Evolutionary conservation across 2,113 vertebrate species (phyloP).

Genomic region (Gasterosteus aculeatus): DNA sequence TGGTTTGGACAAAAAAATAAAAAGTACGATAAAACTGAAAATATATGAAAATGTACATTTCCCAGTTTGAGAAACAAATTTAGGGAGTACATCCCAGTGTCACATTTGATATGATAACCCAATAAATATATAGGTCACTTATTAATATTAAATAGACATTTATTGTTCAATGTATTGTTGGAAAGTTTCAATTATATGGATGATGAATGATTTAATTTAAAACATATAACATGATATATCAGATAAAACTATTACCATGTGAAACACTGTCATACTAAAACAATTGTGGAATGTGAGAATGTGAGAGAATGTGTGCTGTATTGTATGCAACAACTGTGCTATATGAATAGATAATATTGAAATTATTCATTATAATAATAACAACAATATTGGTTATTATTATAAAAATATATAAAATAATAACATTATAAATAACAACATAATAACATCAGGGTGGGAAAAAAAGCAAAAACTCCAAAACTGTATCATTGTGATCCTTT

Average conservation of each 20-base stretch:
- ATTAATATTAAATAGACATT: background rate
- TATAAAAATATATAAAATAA: background rate
- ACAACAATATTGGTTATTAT: background rate
- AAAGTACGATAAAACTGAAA: background rate
- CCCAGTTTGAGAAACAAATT: background rate
- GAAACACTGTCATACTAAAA: background rate
- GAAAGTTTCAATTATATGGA: background rate
- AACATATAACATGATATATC: too few relatives aligned
- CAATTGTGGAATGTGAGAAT: background rate
- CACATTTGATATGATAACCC: conserved; percentile 15
- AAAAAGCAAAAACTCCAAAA: background rate
- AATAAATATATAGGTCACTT: background rate
- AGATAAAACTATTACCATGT: background rate
- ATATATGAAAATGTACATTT: background rate
- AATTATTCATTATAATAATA: background rate
- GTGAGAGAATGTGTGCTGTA: background rate
- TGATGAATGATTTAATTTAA: background rate
- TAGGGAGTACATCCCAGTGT: background rate
- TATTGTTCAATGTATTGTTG: background rate
- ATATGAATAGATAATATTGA: background rate
- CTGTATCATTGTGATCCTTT: background rate
- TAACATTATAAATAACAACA: background rate
- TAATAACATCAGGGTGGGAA: background rate
- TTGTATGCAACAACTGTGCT: background rate
- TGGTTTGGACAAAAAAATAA: background rate